phyloP scores from a whole-genome alignment of 2,113 vertebrate genomes.

The Semnornis frantzii region DNA sequence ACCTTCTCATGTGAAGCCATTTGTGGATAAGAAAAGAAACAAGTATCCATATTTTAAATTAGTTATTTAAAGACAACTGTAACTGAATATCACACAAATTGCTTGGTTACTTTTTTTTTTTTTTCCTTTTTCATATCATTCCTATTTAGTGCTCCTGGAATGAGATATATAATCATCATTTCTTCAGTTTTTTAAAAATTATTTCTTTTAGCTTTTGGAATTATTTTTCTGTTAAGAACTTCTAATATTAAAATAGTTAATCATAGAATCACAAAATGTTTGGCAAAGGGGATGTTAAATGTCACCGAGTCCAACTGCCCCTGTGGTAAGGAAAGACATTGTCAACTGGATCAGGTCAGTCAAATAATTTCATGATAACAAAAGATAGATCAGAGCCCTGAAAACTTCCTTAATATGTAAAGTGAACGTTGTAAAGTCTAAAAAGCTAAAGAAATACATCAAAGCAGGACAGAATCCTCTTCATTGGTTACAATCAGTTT shows the following conservation, averaged over 20 bases:
- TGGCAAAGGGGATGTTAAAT: too few relatives aligned
- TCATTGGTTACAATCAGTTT: neutral
- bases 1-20: neutral
- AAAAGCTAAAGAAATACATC: neutral
- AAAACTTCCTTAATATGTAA: neutral
- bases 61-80: neutral
- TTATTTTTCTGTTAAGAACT: neutral
- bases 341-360: too few relatives aligned
- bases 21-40: neutral
- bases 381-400: neutral
- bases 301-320: too few relatives aligned
- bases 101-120: neutral
- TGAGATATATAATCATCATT: neutral
- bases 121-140: neutral
- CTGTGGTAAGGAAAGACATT: too few relatives aligned
- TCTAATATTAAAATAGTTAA: neutral
- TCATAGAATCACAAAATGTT: too few relatives aligned
- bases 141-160: neutral
- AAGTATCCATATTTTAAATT: neutral
- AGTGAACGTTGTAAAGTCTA: neutral
- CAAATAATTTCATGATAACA: neutral
- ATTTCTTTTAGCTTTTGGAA: too few relatives aligned
- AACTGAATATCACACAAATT: neutral
- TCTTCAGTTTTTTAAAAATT: neutral
- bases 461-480: neutral